Base-by-base conservation (phyloP, 2,113 vertebrate species). In the Tetrao urogallus region DNA sequence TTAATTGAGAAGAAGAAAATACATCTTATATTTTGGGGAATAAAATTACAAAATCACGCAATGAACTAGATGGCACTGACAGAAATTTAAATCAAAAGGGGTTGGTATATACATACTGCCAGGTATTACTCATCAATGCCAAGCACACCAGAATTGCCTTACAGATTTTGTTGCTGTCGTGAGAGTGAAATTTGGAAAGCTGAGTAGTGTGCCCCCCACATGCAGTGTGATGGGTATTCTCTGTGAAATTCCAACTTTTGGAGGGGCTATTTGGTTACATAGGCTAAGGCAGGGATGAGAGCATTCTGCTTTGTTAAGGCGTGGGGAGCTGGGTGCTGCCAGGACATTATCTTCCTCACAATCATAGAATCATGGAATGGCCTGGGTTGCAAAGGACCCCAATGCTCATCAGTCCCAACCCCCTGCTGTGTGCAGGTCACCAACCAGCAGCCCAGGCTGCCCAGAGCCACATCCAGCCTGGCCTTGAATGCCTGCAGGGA, bases 41-140 rank as follows among this genome's bases (percentile, higher is more conserved):
- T 20, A 20, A 3, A 32, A 18, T 13, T 13, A 32, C 77, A 63
- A 19, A 11, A 34, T 47, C 32, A 24, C 0, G 1, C n/a, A 10
- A 12, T 38, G 67, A 83, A 27, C 48, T 52, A 6, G 16, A 9
- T 21, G 50, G 42, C 36, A 25, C n/a, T 56, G 85, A 74, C 50
- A 80, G 87, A 50, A 36, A 14, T 71, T 63, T 30, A 67, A 17
- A 48, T 21, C 5, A 40, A 45, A 50, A 66, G 14, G 47, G 50
- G 34, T 3, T 83, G 47, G 16, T 4, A 9, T 19, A 1, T 22
- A 45, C 16, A 4, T 34, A 21, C 60, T 30, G 36, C 64, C 76
- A 60, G 0, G 1, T 32, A 4, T 22, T 30, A 4, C n/a, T 27
- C 63, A 32, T 42, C 21, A 1, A 9, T 52, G 45, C 45, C 72